A percentile compares a stretch with the other conserved stretches of the same genome.
These are phyloP conservation scores for Drosophila nigrodunni DNA, from an alignment of 1,140 invertebrate genomes.

Conservation along the genomic window DNA sequence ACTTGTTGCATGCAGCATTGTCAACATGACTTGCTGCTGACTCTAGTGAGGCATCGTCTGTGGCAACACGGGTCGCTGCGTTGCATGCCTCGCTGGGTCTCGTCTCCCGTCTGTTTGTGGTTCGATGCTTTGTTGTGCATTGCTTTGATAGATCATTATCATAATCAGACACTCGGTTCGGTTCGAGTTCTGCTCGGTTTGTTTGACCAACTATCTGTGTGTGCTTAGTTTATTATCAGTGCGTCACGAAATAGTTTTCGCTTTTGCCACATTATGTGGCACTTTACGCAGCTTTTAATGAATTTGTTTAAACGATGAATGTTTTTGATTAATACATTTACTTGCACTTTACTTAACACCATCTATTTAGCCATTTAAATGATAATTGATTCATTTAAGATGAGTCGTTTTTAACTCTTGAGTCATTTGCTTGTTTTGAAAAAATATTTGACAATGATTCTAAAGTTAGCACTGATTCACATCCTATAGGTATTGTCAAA, in stretches of 20 bases:
- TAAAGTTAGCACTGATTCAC: slow-evolving; percentile 28
- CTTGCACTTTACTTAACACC: slow-evolving; percentile 24
- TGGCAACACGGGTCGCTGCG: slow-evolving; percentile 43
- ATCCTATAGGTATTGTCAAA: neutral
- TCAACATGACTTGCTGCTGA: slow-evolving; percentile 6
- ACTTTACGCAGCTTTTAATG: slow-evolving; percentile 24
- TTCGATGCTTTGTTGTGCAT: slow-evolving; percentile 29
- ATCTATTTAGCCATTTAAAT: slow-evolving; percentile 32
- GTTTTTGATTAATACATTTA: slow-evolving; percentile 15
- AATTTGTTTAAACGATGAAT: slow-evolving; percentile 23
- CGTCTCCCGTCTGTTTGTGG: slow-evolving; percentile 25
- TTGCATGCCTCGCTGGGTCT: slow-evolving; percentile 47
- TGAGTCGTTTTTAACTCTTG: neutral
- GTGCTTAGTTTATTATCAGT: slow-evolving; percentile 51
- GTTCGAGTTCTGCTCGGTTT: slow-evolving; percentile 24
- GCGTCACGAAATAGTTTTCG: slow-evolving; percentile 57
- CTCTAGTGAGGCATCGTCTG: neutral
- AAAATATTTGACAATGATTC: slow-evolving; percentile 3
- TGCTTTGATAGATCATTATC: slow-evolving; percentile 31
- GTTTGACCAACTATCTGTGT: slow-evolving; percentile 16
- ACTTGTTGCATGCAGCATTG: slow-evolving; percentile 60
- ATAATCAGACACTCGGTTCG: slow-evolving; percentile 29
- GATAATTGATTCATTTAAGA: slow-evolving; percentile 45
- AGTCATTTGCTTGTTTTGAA: neutral
- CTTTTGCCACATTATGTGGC: slow-evolving; percentile 52